Evolutionary conservation across 2,888 invertebrate genomes (phyloP).

Genomic region (Harmothoe impar): DNA sequence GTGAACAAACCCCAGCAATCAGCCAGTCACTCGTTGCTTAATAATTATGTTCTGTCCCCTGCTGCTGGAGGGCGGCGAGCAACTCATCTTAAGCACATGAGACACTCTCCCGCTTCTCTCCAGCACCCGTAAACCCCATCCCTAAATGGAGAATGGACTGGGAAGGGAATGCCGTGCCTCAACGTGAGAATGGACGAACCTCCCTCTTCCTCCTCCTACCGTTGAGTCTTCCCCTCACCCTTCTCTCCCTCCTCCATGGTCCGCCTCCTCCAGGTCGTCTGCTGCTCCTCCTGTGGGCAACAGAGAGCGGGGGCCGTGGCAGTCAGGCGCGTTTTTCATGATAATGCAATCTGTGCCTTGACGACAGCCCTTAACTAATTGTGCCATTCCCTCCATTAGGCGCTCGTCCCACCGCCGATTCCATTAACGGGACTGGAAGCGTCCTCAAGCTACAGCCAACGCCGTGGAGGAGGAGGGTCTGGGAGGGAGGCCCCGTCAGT

Average conservation of each 20-base stretch:
- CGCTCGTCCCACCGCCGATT: constrained; percentile 30
- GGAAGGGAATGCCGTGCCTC: not conserved
- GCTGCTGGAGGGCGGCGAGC: not conserved
- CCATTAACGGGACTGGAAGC: constrained; percentile 42
- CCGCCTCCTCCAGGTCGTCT: not conserved
- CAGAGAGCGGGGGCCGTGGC: not conserved
- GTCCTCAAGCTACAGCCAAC: constrained; percentile 25
- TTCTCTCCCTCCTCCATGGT: not conserved
- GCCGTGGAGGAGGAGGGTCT: not conserved
- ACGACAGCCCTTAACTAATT: constrained; percentile 54
- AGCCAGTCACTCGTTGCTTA: not conserved
- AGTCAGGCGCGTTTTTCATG: constrained; percentile 44
- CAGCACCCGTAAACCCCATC: not conserved
- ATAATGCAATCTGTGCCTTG: constrained; percentile 52
- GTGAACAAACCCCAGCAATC: not conserved
- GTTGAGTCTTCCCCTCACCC: not conserved
- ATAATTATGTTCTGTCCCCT: not conserved
- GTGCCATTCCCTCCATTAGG: constrained; percentile 52
- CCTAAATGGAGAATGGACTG: not conserved
- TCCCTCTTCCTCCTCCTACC: not conserved
- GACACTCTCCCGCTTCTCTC: not conserved
- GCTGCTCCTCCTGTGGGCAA: not conserved
- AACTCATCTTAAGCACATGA: not conserved
- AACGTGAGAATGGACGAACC: not conserved
- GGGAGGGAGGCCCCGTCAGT: not conserved